Evolutionary conservation across 1,140 invertebrate genomes (phyloP).

Genomic region (Drosophila littoralis): DNA sequence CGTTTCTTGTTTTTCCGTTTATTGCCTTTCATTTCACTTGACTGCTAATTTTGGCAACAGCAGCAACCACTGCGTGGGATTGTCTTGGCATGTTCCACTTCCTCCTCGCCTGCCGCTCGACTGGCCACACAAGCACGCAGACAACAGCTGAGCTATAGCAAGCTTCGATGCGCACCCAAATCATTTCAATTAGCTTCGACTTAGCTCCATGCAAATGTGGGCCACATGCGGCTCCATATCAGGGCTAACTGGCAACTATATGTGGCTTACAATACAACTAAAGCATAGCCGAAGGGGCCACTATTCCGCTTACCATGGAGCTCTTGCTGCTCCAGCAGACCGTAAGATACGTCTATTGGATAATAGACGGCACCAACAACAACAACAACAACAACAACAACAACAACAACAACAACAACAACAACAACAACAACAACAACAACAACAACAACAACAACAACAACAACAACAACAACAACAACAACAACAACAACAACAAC

Average conservation of each 20-base stretch:
- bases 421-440: background rate
- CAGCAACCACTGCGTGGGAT: background rate
- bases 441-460: background rate
- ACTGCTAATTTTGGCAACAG: constrained; percentile 43
- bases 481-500: background rate
- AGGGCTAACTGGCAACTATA: constrained; percentile 15
- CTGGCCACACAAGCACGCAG: constrained; percentile 13
- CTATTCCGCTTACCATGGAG: constrained; percentile 40
- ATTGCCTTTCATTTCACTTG: constrained; percentile 49
- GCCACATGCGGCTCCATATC: background rate
- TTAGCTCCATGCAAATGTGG: constrained; percentile 25
- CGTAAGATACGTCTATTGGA: constrained; percentile 58
- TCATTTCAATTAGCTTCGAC: constrained; percentile 50
- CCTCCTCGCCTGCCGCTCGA: constrained; percentile 18
- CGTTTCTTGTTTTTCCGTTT: constrained; percentile 16
- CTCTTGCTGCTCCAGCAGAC: constrained; percentile 65
- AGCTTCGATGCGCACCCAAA: constrained; percentile 27
- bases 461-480: background rate
- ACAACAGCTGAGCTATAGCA: constrained; percentile 4
- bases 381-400: constrained; percentile 4
- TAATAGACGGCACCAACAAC: constrained; percentile 25
- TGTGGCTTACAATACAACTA: constrained; percentile 28
- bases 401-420: background rate
- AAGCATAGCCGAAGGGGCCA: constrained; percentile 29
- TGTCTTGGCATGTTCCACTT: constrained; percentile 16